phyloP scores from a whole-genome alignment of 2,113 vertebrate species.

The Psilopsiagon aurifrons region DNA sequence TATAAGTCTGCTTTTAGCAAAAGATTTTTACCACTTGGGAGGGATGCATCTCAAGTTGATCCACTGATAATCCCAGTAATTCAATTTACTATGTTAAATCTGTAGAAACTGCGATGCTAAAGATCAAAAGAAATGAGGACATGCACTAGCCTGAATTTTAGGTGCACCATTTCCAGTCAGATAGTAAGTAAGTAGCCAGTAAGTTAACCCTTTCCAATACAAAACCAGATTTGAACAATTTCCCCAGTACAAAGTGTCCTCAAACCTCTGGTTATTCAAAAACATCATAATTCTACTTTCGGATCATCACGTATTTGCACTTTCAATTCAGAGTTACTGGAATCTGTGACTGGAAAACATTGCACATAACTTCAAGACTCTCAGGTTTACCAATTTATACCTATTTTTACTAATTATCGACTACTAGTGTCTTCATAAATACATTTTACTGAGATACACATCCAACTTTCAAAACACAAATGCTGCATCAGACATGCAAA shows the following conservation, averaged over 20 bases:
- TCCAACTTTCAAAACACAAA: not conserved
- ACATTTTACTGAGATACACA: not conserved
- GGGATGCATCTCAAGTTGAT: not conserved
- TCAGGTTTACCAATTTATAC: not conserved
- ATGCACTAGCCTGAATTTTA: not conserved
- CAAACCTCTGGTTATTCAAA: not conserved
- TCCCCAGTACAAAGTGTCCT: not conserved
- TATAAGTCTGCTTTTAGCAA: not conserved
- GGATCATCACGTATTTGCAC: not conserved
- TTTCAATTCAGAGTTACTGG: not conserved
- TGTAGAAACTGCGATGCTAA: not conserved
- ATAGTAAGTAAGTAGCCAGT: not conserved
- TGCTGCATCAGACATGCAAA: not conserved
- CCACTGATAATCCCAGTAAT: not conserved
- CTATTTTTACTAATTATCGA: not conserved
- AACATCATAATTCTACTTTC: not conserved
- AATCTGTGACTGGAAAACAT: not conserved
- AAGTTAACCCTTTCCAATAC: not conserved
- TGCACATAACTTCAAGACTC: not conserved
- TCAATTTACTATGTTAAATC: not conserved
- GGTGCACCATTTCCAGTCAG: rapidly evolving
- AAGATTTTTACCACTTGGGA: not conserved
- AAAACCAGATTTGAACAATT: not conserved
- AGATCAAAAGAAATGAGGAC: not conserved
- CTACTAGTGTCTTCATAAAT: not conserved